phyloP scores from a whole-genome alignment of 2,888 invertebrate genomes.

The Ornithoptera priamus region DNA sequence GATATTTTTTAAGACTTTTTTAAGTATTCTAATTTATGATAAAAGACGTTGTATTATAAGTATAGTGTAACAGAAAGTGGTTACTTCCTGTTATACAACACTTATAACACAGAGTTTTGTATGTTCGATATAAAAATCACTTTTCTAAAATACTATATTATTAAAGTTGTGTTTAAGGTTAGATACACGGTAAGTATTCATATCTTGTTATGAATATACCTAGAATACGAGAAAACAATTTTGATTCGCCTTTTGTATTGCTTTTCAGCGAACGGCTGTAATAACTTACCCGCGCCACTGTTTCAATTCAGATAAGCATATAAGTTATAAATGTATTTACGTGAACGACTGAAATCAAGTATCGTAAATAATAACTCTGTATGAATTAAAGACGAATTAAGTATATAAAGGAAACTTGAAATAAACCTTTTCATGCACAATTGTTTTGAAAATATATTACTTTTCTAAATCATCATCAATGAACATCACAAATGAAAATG shows the following conservation, averaged over 20 bases:
- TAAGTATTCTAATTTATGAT: too few species aligned
- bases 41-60: too few species aligned
- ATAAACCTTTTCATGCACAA: not conserved
- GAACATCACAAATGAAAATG: too few species aligned
- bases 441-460: too few species aligned
- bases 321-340: not conserved
- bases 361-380: not conserved
- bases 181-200: not conserved
- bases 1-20: too few species aligned
- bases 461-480: too few species aligned
- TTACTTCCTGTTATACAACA: too few species aligned
- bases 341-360: not conserved
- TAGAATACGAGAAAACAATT: not conserved
- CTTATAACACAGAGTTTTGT: too few species aligned
- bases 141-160: not conserved
- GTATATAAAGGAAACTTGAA: not conserved
- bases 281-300: not conserved
- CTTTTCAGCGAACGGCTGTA: not conserved
- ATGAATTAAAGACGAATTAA: not conserved
- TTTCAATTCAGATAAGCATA: not conserved
- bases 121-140: not conserved
- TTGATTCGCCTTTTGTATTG: not conserved
- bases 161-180: not conserved
- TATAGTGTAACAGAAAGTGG: too few species aligned
- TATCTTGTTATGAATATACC: not conserved